These are phyloP conservation scores for Passerina amoena DNA, from an alignment of 2,113 vertebrate genomes.

Conservation along the genomic window DNA sequence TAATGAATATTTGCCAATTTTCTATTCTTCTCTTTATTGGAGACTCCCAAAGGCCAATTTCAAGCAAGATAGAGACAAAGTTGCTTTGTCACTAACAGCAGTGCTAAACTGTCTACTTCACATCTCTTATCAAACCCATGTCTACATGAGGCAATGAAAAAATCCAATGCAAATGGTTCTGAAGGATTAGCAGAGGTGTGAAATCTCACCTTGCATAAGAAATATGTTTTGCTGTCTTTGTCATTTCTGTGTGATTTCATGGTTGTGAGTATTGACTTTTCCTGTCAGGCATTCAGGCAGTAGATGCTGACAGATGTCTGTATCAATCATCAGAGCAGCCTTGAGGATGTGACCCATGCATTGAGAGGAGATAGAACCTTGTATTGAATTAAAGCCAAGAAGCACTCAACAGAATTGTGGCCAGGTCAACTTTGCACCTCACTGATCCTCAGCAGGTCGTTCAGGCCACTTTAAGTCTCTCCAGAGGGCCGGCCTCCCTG, in stretches of 20 bases:
- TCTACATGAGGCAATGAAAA: neutral
- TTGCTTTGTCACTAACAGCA: neutral
- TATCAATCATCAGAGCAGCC: neutral
- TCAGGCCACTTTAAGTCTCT: neutral
- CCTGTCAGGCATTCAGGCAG: neutral
- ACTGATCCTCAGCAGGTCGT: neutral
- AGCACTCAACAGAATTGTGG: neutral
- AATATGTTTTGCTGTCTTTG: neutral
- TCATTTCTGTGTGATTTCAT: neutral
- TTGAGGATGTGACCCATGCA: neutral
- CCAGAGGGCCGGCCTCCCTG: neutral
- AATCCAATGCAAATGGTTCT: neutral
- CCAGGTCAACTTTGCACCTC: constrained; percentile 14
- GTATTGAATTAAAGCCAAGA: neutral
- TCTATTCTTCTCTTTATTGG: neutral
- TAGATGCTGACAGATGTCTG: neutral
- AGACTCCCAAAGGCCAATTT: neutral
- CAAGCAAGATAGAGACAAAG: neutral
- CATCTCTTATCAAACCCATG: neutral
- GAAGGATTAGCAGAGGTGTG: neutral
- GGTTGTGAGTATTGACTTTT: neutral
- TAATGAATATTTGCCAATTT: neutral
- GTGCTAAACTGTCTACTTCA: neutral
- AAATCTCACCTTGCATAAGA: neutral
- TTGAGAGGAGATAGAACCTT: neutral